Evolutionary conservation across 1,140 invertebrate species (phyloP).

Genomic region (Lordiphosa clarofinis): DNA sequence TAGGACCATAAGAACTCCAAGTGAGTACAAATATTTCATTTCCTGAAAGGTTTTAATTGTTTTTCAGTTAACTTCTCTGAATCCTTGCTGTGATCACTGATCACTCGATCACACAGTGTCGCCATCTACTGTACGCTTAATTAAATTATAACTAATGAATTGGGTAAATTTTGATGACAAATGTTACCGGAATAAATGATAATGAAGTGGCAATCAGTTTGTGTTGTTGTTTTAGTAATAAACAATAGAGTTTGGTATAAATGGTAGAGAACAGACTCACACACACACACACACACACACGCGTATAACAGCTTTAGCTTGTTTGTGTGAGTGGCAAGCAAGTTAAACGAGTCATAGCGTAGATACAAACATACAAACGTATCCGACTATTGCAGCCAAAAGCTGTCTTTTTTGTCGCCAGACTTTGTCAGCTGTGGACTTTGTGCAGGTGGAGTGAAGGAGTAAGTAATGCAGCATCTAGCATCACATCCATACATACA

Average conservation of each 20-base stretch:
- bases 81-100: too few relatives aligned
- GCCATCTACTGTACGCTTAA: not conserved
- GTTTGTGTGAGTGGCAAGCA: conserved; percentile 1
- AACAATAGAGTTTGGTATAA: conserved; percentile 36
- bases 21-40: too few relatives aligned
- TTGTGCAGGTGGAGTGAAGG: conserved; percentile 9
- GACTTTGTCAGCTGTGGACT: conserved; percentile 8
- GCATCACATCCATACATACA: not conserved
- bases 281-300: conserved; percentile 6
- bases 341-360: conserved; percentile 11
- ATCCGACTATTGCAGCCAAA: conserved; percentile 14
- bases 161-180: conserved; percentile 39
- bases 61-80: too few relatives aligned
- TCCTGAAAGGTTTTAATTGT: too few relatives aligned
- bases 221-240: conserved; percentile 21
- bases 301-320: conserved; percentile 3
- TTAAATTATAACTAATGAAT: conserved; percentile 14
- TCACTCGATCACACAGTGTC: not conserved
- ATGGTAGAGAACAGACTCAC: conserved; percentile 6
- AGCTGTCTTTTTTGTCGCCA: conserved; percentile 10
- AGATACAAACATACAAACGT: conserved; percentile 10
- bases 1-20: too few relatives aligned
- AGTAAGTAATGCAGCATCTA: conserved; percentile 9
- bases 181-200: conserved; percentile 30
- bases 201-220: conserved; percentile 41